phyloP scores from a whole-genome alignment of 2,113 vertebrate species.

The Neomonachus schauinslandi region DNA sequence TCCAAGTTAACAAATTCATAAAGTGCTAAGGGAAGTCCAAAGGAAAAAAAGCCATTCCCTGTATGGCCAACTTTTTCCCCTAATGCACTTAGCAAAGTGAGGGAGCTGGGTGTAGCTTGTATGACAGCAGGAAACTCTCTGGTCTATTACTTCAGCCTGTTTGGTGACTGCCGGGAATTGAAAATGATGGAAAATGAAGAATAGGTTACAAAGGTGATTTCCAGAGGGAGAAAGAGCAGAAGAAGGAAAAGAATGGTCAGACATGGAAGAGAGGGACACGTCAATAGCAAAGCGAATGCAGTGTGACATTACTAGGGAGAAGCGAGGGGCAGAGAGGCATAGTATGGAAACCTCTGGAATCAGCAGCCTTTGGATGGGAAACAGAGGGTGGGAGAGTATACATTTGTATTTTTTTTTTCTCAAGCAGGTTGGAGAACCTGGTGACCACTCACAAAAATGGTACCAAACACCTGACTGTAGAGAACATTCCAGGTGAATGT shows the following conservation, averaged over 20 bases:
- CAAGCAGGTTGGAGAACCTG: neutral
- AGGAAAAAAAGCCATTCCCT: neutral
- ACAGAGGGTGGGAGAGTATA: too few relatives aligned
- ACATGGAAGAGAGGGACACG: neutral
- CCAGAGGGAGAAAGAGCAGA: neutral
- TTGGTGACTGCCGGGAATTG: neutral
- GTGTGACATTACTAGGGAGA: neutral
- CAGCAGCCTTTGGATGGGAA: neutral
- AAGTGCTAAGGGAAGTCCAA: neutral
- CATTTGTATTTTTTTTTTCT: neutral
- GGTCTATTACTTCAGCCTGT: slow-evolving; percentile 21
- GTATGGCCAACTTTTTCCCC: neutral
- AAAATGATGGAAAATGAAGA: slow-evolving; percentile 35
- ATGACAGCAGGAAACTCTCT: neutral
- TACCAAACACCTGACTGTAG: neutral
- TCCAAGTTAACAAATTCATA: slow-evolving; percentile 24
- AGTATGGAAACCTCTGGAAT: neutral
- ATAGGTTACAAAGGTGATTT: slow-evolving; percentile 53
- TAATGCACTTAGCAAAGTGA: neutral
- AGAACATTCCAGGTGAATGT: neutral
- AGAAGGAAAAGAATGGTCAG: neutral
- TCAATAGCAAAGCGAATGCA: neutral
- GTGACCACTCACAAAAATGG: neutral
- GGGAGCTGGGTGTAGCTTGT: neutral
- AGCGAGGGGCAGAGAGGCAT: neutral